phyloP scores from a whole-genome alignment of 64 coral and sea anemone species.

The Cladopsammia gracilis region DNA sequence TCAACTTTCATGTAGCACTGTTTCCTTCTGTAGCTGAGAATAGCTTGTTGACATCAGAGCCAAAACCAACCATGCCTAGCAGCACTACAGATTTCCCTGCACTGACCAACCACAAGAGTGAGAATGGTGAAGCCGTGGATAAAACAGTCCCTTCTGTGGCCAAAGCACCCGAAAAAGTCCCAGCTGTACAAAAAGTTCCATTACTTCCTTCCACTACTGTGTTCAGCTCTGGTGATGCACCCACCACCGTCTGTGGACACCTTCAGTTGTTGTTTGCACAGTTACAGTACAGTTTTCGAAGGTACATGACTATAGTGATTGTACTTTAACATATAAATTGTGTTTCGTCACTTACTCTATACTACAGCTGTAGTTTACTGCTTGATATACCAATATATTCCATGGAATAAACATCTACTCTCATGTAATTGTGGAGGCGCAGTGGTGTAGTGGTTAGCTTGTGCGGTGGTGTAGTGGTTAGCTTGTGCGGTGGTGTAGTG shows the following conservation, averaged over 20 bases:
- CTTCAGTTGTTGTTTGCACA: slow-evolving; percentile 97
- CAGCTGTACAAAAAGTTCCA: not conserved
- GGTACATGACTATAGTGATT: slow-evolving; percentile 25
- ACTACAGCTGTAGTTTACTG: too few species aligned
- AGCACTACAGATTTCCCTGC: not conserved
- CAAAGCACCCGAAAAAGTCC: not conserved
- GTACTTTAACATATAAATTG: too few species aligned
- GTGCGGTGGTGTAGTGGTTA: too few species aligned
- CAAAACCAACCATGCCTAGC: not conserved
- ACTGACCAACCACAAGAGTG: not conserved
- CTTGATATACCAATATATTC: too few species aligned
- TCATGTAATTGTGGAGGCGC: too few species aligned
- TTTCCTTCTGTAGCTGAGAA: not conserved
- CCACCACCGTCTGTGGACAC: slow-evolving; percentile 87
- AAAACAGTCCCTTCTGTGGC: not conserved
- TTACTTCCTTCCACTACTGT: slow-evolving; percentile 48
- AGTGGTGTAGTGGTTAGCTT: too few species aligned
- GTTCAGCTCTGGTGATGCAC: slow-evolving; percentile 53
- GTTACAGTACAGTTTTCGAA: slow-evolving; percentile 89
- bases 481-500: too few species aligned
- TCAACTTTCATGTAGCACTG: too few species aligned
- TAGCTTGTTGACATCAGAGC: not conserved
- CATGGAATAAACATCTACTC: too few species aligned
- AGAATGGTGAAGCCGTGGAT: not conserved
- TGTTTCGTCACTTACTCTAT: not conserved